Evolutionary conservation across 2,888 invertebrate species (phyloP), one percentile per base, ranked within the genome.

Genomic region (Portevinia maculata): DNA sequence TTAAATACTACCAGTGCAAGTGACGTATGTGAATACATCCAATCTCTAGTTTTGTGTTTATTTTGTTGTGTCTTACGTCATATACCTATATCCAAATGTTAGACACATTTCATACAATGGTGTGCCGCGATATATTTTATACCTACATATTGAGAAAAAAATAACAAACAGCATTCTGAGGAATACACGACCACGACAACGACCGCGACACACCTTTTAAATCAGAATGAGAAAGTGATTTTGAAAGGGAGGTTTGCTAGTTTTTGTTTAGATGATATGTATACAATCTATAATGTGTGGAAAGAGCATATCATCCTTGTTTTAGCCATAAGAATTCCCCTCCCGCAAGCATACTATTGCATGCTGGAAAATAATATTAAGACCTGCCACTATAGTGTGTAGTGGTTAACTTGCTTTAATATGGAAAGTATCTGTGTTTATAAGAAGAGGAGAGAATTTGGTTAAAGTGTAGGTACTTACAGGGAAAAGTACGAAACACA

Each of bases 1-100:
- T 21, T 11, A 37, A 19, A 60, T 44, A 55, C 44, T 34, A 44
- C 39, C 50, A 55, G 17, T 71, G 24, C 50, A 65, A 50, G 59
- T 60, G 71, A 71, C 71, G 78, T 71, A 65, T 28, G 30, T 59
- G 65, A 65, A 53, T 39, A 53, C 50, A 52, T 30, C 13, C 44
- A 48, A 24, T 53, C 55, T 57, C 53, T 53, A 50, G 41, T 53
- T 57, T 57, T 21, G 24, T 34, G 8, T 50, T 53, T 52, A 50
- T n/a, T n/a, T n/a, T n/a, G n/a, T n/a, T n/a, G n/a, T n/a, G 55
- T 69, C 48, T 64, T 74, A 79, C 79, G 79, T 71, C 79, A 79
- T 53, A 67, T 44, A 50, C 52, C n/a, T n/a, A 24, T 34, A 70
- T 17, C 37, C 24, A 30, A 19, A 50, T 32, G 53, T 2, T 24